Conservation (phyloP, 92 coral and sea anemone genomes). For the Epizoanthus rinbou region DNA sequence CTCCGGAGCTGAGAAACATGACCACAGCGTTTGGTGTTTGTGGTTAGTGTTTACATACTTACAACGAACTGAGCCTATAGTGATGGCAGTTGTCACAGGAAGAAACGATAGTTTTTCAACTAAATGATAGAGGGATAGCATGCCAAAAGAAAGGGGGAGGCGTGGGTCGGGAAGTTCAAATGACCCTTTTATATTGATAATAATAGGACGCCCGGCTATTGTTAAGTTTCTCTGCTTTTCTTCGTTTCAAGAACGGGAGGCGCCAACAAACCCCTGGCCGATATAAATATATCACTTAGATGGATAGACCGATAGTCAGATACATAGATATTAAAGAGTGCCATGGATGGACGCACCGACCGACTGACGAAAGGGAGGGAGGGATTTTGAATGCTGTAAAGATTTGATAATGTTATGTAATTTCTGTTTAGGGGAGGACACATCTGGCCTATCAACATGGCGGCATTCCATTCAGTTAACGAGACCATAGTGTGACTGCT, state of each 20-base stretch:
- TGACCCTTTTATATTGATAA: no score
- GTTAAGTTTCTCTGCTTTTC: no score
- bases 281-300: neutral
- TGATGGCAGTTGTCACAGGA: neutral
- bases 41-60: conserved; percentile 21
- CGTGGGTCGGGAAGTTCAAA: no score
- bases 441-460: conserved; percentile 42
- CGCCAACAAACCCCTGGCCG: no score
- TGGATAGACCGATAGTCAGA: neutral
- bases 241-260: no score
- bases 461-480: conserved; percentile 27
- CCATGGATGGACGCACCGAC: no score
- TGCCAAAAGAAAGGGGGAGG: no score
- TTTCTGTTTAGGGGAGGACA: conserved; percentile 40
- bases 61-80: neutral
- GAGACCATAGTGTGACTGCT: neutral
- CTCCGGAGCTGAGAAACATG: conserved; percentile 37
- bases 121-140: no score
- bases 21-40: conserved; percentile 46
- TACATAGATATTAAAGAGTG: neutral
- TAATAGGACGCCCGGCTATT: no score
- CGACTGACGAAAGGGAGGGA: no score
- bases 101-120: no score
- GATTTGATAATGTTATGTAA: neutral
- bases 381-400: neutral